Evolutionary conservation across 1,140 invertebrate species (phyloP).

Genomic region (honey bee (Apis mellifera)): DNA sequence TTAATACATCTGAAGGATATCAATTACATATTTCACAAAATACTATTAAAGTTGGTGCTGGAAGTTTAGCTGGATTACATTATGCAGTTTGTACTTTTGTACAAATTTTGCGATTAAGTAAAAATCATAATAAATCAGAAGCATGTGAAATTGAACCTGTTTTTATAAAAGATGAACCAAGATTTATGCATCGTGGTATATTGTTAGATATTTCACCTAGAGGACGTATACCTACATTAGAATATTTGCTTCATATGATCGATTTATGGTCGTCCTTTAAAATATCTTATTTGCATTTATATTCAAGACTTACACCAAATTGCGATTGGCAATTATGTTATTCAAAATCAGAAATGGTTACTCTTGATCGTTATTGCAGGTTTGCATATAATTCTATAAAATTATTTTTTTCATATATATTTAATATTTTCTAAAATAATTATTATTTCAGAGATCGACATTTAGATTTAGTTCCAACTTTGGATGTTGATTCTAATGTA

Average conservation of each 20-base stretch:
- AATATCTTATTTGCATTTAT: slow-evolving; percentile 84
- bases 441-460: slow-evolving; percentile 74
- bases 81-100: slow-evolving; percentile 85
- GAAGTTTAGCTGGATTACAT: slow-evolving; percentile 83
- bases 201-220: slow-evolving; percentile 84
- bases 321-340: slow-evolving; percentile 82
- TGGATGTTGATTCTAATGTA: slow-evolving; percentile 84
- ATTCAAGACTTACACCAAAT: slow-evolving; percentile 80
- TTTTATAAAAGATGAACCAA: slow-evolving; percentile 85
- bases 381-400: slow-evolving; percentile 74
- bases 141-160: slow-evolving; percentile 77
- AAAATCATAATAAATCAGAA: slow-evolving; percentile 70
- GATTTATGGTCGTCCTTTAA: slow-evolving; percentile 84
- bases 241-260: slow-evolving; percentile 83
- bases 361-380: slow-evolving; percentile 85
- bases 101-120: slow-evolving; percentile 83
- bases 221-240: slow-evolving; percentile 84
- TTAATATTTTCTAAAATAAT: slow-evolving; percentile 9
- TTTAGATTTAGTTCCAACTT: slow-evolving; percentile 83
- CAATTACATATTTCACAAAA: slow-evolving; percentile 80
- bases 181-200: slow-evolving; percentile 83
- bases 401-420: slow-evolving; percentile 25
- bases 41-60: slow-evolving; percentile 83
- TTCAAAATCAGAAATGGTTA: slow-evolving; percentile 83
- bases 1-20: slow-evolving; percentile 78